These are phyloP conservation scores for Schizaphis graminum DNA, from an alignment of 2,888 invertebrate genomes.

Conservation along the genomic window DNA sequence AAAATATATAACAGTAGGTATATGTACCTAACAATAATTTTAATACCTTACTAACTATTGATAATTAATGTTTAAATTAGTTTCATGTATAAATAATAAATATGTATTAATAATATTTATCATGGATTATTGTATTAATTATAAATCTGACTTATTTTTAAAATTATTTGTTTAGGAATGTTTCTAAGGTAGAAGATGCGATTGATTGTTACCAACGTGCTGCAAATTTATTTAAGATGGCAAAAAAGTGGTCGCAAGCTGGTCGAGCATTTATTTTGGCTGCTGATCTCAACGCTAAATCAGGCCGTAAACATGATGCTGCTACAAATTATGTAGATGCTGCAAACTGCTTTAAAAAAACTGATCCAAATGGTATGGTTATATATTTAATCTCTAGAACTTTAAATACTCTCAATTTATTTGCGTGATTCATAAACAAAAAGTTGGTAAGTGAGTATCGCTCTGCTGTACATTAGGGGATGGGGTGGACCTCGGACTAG, in stretches of 20 bases:
- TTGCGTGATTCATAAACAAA: not conserved
- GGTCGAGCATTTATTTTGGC: constrained; percentile 96
- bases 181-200: constrained; percentile 93
- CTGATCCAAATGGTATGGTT: constrained; percentile 79
- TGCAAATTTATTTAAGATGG: constrained; percentile 98
- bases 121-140: not conserved
- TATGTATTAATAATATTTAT: not conserved
- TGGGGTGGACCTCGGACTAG: too few species aligned
- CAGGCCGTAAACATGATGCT: constrained; percentile 94
- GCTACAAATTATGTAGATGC: constrained; percentile 97
- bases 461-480: too few species aligned
- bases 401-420: not conserved
- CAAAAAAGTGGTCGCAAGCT: constrained; percentile 97
- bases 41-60: not conserved
- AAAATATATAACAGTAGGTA: not conserved
- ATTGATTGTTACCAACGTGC: constrained; percentile 96
- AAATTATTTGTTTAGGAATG: constrained; percentile 73
- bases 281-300: constrained; percentile 87
- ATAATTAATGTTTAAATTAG: not conserved
- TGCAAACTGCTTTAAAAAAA: constrained; percentile 95
- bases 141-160: not conserved
- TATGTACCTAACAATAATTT: not conserved
- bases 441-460: too few species aligned
- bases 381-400: not conserved
- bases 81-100: not conserved